phyloP scores from a whole-genome alignment of 2,888 invertebrate genomes.

The Pharmacophagus antenor region DNA sequence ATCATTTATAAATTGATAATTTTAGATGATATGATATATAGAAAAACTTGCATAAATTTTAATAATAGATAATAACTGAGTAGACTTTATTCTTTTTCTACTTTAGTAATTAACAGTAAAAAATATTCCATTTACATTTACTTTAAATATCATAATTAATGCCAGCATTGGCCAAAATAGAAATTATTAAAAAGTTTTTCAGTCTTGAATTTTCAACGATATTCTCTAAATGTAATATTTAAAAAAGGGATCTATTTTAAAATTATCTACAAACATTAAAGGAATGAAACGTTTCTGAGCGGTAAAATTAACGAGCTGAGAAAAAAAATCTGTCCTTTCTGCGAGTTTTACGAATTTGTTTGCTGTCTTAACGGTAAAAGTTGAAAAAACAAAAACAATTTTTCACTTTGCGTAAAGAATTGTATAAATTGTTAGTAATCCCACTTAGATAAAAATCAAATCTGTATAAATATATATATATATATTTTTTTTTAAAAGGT shows the following conservation, averaged over 20 bases:
- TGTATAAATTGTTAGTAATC: too few relatives aligned
- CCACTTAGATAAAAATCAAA: too few relatives aligned
- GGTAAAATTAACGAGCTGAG: conserved; percentile 1
- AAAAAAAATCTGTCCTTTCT: conserved; percentile 1
- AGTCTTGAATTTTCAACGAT: not conserved
- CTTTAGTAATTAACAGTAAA: too few relatives aligned
- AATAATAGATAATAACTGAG: too few relatives aligned
- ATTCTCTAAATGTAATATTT: not conserved
- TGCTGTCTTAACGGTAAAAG: not conserved
- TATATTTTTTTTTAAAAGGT: not conserved
- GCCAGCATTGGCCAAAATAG: not conserved
- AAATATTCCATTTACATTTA: too few relatives aligned
- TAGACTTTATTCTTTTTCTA: too few relatives aligned
- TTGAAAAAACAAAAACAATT: not conserved
- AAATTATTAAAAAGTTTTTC: not conserved
- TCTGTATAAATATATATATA: too few relatives aligned
- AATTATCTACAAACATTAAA: not conserved
- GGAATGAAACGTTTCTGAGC: not conserved
- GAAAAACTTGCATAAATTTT: too few relatives aligned
- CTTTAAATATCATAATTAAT: not conserved
- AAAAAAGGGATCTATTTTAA: not conserved
- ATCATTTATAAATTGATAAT: too few relatives aligned
- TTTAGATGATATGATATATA: too few relatives aligned
- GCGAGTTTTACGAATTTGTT: not conserved
- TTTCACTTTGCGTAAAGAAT: too few relatives aligned